Evolutionary conservation across 2,113 vertebrate species (phyloP).

Genomic region (Aptenodytes patagonicus): DNA sequence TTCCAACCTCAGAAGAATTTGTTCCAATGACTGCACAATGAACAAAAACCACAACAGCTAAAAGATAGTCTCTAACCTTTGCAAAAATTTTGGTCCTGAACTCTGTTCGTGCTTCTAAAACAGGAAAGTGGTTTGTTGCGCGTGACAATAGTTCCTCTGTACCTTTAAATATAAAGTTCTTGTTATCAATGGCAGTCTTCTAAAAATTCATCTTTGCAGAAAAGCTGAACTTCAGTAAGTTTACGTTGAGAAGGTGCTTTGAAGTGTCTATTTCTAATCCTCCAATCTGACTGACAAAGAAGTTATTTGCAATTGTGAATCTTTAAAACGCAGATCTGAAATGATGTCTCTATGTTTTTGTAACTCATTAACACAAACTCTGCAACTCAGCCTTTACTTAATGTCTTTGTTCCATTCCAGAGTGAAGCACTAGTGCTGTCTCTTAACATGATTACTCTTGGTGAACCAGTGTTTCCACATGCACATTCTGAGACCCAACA

Average conservation of each 20-base stretch:
- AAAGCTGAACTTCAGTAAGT: background rate
- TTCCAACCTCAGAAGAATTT: slow-evolving; percentile 28
- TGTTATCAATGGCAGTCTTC: background rate
- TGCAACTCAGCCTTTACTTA: background rate
- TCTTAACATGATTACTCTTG: background rate
- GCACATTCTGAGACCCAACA: background rate
- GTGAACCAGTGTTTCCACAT: background rate
- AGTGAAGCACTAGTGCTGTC: background rate
- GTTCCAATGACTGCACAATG: slow-evolving; percentile 16
- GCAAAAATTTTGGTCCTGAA: background rate
- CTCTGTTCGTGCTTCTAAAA: background rate
- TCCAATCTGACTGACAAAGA: background rate
- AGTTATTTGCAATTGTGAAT: background rate
- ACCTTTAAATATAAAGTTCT: background rate
- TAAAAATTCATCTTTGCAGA: background rate
- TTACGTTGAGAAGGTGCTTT: background rate
- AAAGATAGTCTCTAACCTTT: background rate
- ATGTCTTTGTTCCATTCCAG: background rate
- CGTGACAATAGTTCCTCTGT: background rate
- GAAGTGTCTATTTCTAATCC: slow-evolving; percentile 19
- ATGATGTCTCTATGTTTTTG: background rate
- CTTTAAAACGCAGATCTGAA: background rate
- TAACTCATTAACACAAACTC: background rate
- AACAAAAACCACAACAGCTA: background rate
- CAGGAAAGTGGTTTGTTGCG: background rate